A percentile compares a stretch with the other conserved stretches of the same genome.
Conservation (phyloP, 2,113 vertebrate species). For the Tupaia chinensis region DNA sequence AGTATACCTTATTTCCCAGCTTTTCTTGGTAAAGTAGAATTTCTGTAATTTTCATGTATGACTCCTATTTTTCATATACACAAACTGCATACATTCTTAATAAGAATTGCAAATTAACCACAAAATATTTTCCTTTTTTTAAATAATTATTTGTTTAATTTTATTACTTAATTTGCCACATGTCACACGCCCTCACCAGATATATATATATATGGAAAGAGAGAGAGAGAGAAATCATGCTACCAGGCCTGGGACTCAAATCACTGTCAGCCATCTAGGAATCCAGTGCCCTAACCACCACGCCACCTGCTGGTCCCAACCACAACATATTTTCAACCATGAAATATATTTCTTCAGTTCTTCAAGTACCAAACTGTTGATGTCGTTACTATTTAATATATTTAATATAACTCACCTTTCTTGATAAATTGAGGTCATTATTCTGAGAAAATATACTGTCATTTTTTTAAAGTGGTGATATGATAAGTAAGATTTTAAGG, state of each 20-base stretch:
- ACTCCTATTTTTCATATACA: constrained; percentile 11
- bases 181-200: too few relatives aligned
- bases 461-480: neutral
- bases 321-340: constrained; percentile 25
- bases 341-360: neutral
- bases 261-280: too few relatives aligned
- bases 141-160: too few relatives aligned
- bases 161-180: too few relatives aligned
- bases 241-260: too few relatives aligned
- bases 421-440: neutral
- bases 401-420: constrained; percentile 41
- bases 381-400: constrained; percentile 22
- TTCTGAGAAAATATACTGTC: neutral
- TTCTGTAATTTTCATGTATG: neutral
- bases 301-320: too few relatives aligned
- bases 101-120: constrained; percentile 33
- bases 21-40: constrained; percentile 46
- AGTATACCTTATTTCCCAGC: constrained; percentile 28
- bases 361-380: constrained; percentile 35
- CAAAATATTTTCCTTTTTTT: neutral
- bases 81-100: constrained; percentile 49
- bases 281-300: too few relatives aligned
- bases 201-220: too few relatives aligned
- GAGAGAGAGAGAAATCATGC: too few relatives aligned
- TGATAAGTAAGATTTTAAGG: neutral